Conservation (phyloP, 2,888 invertebrate species). For the Choreutis nemorana region DNA sequence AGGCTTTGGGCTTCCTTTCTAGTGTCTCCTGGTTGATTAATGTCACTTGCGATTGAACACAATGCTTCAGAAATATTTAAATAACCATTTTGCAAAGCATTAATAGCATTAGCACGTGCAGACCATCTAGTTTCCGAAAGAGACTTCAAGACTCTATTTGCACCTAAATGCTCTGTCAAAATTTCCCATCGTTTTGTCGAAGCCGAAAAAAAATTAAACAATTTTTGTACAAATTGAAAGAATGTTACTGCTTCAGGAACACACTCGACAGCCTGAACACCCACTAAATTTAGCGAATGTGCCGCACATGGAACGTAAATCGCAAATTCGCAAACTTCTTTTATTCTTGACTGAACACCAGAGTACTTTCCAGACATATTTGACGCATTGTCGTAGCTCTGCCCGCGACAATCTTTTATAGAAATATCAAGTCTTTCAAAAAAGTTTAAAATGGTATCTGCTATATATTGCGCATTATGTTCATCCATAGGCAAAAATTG, state of each 20-base stretch:
- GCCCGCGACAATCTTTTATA: not conserved
- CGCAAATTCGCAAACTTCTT: slow-evolving; percentile 12
- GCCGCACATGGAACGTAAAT: slow-evolving; percentile 19
- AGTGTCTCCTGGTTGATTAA: slow-evolving; percentile 4
- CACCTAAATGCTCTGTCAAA: slow-evolving; percentile 1
- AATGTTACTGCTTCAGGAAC: slow-evolving; percentile 11
- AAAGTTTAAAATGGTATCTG: too few relatives aligned
- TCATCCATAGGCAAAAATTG: not conserved
- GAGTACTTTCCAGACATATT: slow-evolving; percentile 1
- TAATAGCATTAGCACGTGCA: not conserved
- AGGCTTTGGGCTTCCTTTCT: slow-evolving; percentile 7
- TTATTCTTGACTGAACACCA: slow-evolving; percentile 1
- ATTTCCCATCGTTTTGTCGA: slow-evolving; percentile 13
- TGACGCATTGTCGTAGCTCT: not conserved
- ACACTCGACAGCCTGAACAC: slow-evolving; percentile 18
- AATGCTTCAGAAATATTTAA: not conserved
- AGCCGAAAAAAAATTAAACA: slow-evolving; percentile 17
- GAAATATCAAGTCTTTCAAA: not conserved
- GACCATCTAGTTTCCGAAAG: slow-evolving; percentile 1
- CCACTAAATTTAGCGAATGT: slow-evolving; percentile 18
- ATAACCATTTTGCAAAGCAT: not conserved
- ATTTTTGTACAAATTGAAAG: slow-evolving; percentile 15
- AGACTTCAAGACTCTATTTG: not conserved
- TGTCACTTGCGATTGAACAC: slow-evolving; percentile 1
- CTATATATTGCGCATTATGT: not conserved